phyloP scores from a whole-genome alignment of 2,888 invertebrate genomes.

The Drosophila macrothrix region DNA sequence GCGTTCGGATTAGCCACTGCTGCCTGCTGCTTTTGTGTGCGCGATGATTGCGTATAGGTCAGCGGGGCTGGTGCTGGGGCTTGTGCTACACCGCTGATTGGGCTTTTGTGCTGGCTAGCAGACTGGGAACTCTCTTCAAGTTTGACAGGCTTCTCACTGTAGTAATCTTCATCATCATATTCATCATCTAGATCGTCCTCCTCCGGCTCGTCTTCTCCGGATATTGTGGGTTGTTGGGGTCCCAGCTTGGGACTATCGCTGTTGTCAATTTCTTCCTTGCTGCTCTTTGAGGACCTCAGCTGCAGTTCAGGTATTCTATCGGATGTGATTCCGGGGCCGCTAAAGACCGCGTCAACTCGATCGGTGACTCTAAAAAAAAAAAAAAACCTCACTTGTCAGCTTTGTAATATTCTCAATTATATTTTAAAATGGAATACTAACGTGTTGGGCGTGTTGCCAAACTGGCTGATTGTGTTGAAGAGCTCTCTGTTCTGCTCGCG shows the following conservation, averaged over 20 bases:
- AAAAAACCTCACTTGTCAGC: background rate
- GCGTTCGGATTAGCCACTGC: constrained; percentile 61
- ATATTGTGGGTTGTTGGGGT: constrained; percentile 81
- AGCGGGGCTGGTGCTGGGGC: constrained; percentile 48
- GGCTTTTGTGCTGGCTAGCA: constrained; percentile 37
- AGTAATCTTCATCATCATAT: constrained; percentile 87
- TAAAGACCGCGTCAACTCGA: constrained; percentile 81
- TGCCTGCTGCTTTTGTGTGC: constrained; percentile 81
- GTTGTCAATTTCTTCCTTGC: constrained; percentile 68
- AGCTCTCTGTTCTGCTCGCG: constrained; percentile 89
- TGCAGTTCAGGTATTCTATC: constrained; percentile 78
- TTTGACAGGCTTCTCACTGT: constrained; percentile 85
- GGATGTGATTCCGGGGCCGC: constrained; percentile 70
- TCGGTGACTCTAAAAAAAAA: constrained; percentile 78
- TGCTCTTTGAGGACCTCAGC: constrained; percentile 78
- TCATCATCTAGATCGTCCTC: constrained; percentile 86
- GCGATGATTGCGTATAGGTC: constrained; percentile 78
- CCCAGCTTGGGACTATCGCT: constrained; percentile 59
- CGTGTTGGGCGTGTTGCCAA: constrained; percentile 82
- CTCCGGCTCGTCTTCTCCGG: constrained; percentile 87
- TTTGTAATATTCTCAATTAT: background rate
- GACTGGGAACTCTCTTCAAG: constrained; percentile 64
- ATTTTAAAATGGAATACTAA: constrained; percentile 45
- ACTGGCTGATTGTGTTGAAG: constrained; percentile 88
- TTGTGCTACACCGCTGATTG: constrained; percentile 23